phyloP scores from a whole-genome alignment of 2,888 invertebrate species.

The Himalopsyche tibetana region DNA sequence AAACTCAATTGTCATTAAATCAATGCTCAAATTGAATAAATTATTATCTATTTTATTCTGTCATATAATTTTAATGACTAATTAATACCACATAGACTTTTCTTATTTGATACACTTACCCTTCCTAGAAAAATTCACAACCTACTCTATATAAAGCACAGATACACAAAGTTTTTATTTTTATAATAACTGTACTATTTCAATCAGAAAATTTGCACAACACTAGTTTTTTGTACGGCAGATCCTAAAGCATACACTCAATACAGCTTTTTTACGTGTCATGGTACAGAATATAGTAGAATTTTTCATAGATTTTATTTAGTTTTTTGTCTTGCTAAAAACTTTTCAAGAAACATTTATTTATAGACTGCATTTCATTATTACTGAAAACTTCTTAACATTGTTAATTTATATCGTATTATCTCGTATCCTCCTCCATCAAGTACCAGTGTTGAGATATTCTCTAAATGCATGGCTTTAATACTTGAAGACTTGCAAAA shows the following conservation, averaged over 20 bases:
- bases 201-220: constrained; percentile 12
- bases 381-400: constrained; percentile 30
- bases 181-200: not conserved
- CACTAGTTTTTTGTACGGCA: not conserved
- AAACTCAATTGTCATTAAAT: no score
- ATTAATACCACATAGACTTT: no score
- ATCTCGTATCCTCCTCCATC: not conserved
- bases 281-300: constrained; percentile 22
- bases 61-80: no score
- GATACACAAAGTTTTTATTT: no score
- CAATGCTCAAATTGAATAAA: no score
- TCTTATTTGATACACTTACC: no score
- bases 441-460: constrained; percentile 23
- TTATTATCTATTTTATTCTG: no score
- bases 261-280: constrained; percentile 19
- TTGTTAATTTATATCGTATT: not conserved
- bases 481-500: constrained; percentile 16
- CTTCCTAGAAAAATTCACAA: no score
- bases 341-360: constrained; percentile 18
- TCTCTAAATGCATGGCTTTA: constrained; percentile 20
- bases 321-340: constrained; percentile 30
- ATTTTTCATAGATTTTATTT: not conserved
- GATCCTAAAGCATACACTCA: not conserved
- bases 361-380: constrained; percentile 24
- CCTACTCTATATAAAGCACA: no score